These are phyloP conservation scores for Artibeus jamaicensis DNA, from an alignment of 2,797 vertebrate genomes.

Conservation along the genomic window DNA sequence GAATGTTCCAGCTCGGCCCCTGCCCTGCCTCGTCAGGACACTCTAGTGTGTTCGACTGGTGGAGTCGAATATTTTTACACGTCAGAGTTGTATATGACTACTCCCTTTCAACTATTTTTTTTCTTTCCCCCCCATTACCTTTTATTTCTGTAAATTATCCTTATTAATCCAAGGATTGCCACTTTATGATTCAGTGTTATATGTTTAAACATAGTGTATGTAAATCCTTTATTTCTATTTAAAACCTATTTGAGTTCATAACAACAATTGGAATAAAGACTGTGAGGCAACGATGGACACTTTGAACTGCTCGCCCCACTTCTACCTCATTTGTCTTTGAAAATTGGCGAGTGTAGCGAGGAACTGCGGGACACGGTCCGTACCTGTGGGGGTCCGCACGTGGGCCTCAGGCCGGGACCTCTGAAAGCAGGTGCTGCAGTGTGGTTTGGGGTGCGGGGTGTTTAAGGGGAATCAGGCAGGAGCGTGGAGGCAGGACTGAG, in stretches of 20 bases:
- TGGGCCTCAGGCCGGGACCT: neutral
- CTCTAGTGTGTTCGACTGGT: neutral
- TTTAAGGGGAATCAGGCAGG: neutral
- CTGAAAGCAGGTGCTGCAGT: neutral
- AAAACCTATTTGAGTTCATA: neutral
- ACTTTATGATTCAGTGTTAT: neutral
- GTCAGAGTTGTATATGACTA: neutral
- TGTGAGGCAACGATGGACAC: neutral
- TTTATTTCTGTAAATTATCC: constrained; percentile 1
- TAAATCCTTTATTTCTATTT: constrained; percentile 12
- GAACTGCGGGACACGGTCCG: neutral
- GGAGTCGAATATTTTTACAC: neutral
- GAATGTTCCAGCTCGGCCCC: neutral
- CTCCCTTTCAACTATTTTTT: neutral
- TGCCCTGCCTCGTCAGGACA: neutral
- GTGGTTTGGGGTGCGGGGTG: neutral
- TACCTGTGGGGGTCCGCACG: fast-evolving
- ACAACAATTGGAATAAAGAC: neutral
- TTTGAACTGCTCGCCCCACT: neutral
- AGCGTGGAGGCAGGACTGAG: neutral
- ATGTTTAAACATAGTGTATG: neutral
- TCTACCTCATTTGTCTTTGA: neutral
- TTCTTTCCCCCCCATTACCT: neutral
- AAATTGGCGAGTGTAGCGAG: neutral
- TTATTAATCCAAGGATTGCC: neutral